Evolutionary conservation across 2,797 vertebrate species (phyloP).

Genomic region (Spea hammondii): DNA sequence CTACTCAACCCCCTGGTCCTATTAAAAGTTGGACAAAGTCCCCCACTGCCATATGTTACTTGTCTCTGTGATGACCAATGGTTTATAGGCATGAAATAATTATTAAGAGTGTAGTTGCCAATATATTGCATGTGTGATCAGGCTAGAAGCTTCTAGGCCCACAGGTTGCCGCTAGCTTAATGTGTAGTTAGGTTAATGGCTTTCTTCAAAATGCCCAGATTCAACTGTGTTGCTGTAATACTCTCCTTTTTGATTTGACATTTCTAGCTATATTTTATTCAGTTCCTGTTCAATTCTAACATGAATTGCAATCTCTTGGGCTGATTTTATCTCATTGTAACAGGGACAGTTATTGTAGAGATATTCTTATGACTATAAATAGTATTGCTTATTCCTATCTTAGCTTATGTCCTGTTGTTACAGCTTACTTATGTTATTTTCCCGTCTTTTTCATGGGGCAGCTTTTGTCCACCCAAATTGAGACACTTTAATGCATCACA

Average conservation of each 20-base stretch:
- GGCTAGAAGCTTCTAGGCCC: not conserved
- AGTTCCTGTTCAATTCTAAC: not conserved
- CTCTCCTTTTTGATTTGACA: not conserved
- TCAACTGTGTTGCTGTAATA: not conserved
- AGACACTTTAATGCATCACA: not conserved
- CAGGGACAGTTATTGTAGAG: not conserved
- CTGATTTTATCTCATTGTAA: conserved; percentile 9
- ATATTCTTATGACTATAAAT: not conserved
- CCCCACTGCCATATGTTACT: no score
- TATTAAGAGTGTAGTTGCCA: not conserved
- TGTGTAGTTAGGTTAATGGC: not conserved
- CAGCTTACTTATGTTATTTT: not conserved
- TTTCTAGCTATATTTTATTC: not conserved
- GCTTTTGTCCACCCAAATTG: not conserved
- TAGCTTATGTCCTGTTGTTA: not conserved
- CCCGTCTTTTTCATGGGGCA: no score
- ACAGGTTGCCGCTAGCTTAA: not conserved
- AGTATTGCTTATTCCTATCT: conserved; percentile 1
- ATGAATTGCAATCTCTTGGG: not conserved
- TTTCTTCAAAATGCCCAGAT: not conserved
- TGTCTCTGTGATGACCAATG: no score
- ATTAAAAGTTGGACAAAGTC: no score
- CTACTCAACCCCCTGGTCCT: no score
- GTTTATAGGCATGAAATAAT: no score
- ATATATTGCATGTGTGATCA: not conserved